A percentile compares a stretch with the other conserved stretches of the same genome.
These are phyloP conservation scores for Pinctada fucata DNA, from an alignment of 2,888 invertebrate genomes.

Conservation along the genomic window DNA sequence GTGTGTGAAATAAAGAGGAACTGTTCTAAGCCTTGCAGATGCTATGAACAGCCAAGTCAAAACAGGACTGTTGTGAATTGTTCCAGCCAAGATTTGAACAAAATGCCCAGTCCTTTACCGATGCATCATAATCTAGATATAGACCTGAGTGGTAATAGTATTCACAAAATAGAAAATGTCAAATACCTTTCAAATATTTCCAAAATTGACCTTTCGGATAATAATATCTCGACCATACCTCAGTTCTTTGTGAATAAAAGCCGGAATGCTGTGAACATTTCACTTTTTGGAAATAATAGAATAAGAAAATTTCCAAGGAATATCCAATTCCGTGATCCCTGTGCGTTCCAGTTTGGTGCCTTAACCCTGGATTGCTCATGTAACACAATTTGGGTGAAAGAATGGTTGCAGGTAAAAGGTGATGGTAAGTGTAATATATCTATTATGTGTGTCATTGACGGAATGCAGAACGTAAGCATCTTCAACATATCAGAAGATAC, in stretches of 20 bases:
- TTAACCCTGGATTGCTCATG: neutral
- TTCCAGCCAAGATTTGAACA: neutral
- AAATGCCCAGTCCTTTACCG: conserved; percentile 19
- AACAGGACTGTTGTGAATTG: conserved; percentile 22
- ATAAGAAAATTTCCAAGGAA: neutral
- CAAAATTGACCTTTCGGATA: conserved; percentile 24
- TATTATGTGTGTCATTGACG: too few relatives aligned
- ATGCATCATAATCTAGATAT: conserved; percentile 4
- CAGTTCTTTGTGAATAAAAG: neutral
- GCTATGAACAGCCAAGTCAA: conserved; percentile 22
- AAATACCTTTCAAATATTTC: conserved; percentile 9
- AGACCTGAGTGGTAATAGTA: conserved; percentile 8
- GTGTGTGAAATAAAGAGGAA: conserved; percentile 11
- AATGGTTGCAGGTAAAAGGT: neutral
- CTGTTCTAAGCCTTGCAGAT: conserved; percentile 14
- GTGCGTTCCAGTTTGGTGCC: neutral
- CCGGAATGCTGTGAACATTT: too few relatives aligned
- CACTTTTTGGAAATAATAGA: too few relatives aligned
- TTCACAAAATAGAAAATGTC: conserved; percentile 4
- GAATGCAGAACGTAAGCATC: too few relatives aligned
- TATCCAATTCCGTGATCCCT: neutral
- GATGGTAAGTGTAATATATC: neutral
- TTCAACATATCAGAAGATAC: too few relatives aligned
- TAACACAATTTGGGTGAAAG: neutral
- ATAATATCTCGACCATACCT: conserved; percentile 9